Conservation (phyloP, 2,888 invertebrate species). For the Anthophora plumipes region DNA sequence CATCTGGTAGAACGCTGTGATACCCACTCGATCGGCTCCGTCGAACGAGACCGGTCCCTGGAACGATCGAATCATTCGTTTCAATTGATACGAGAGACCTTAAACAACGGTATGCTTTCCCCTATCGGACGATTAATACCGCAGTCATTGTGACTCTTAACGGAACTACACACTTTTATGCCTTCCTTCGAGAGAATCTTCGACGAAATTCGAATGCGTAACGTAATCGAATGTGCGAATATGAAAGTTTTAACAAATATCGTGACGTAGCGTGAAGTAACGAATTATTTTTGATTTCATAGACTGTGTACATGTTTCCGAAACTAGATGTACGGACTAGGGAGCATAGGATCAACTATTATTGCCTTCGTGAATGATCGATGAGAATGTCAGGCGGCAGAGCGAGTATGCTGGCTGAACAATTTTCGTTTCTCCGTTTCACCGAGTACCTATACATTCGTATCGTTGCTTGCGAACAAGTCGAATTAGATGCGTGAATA, state of each 20-base stretch:
- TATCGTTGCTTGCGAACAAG: background rate
- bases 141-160: background rate
- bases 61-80: conserved; percentile 67
- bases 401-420: background rate
- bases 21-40: conserved; percentile 94
- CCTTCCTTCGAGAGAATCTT: background rate
- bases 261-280: no score
- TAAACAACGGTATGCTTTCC: background rate
- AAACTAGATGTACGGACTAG: no score
- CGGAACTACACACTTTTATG: background rate
- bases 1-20: conserved; percentile 94
- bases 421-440: background rate
- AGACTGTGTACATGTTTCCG: background rate
- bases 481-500: background rate
- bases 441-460: background rate
- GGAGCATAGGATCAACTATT: background rate
- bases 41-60: conserved; percentile 96
- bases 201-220: no score
- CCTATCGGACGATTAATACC: background rate
- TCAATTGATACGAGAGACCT: background rate
- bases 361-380: conserved; percentile 27
- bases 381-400: background rate
- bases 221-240: no score
- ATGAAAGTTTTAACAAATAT: no score
- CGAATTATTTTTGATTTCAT: no score